Evolutionary conservation across 2,797 vertebrate species (phyloP), one percentile per base, ranked within the genome.

Genomic region (Esox masquinongy): DNA sequence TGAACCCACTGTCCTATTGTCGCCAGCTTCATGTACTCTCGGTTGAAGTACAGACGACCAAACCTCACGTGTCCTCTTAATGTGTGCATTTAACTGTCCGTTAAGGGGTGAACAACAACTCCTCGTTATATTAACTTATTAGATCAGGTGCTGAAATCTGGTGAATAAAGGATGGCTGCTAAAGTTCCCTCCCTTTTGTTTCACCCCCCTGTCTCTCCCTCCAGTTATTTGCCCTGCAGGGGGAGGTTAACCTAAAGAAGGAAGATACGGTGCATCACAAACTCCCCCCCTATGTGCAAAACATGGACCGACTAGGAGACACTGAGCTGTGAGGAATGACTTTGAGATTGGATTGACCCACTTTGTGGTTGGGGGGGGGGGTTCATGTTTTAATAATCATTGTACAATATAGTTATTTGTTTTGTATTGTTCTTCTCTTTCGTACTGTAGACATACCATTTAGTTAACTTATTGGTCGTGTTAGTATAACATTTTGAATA

Each of bases 281-380:
- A 76, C 88, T 99, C 83, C 97, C 98, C 9, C 82, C 93, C 0
- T 99, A 99, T 1, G 96, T 99, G 79, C 96, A 96, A 90, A 97
- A 95, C 88, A 99, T 98, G 96, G 98, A 99, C 92, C 96, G 96
- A 2, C 94, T 99, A 5, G 98, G 96, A 79, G 97, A 99, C 92
- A 97, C 96, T 17, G 97, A 99, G 90, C 95, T 98, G 97, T 99
- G 93, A 99, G 97, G 82, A 76, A 39, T 34, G 17, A 74, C 74
- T 83, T 72, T 80, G 74, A 59, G 67, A 82, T 63, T 16, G 34
- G 64, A 74, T 51, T 70, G 64, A 59, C 49, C 64, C 43, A 9
- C 70, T 70, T 75, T 29, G 68, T 17, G 29, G n/a, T 14, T 11
- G 16, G 47, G 73, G 74, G 47, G 70, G 51, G 19, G 4, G 16